Evolutionary conservation across 53 echinoderm and acorn worm species (phyloP).

Genomic region (Paelopatides confundens): DNA sequence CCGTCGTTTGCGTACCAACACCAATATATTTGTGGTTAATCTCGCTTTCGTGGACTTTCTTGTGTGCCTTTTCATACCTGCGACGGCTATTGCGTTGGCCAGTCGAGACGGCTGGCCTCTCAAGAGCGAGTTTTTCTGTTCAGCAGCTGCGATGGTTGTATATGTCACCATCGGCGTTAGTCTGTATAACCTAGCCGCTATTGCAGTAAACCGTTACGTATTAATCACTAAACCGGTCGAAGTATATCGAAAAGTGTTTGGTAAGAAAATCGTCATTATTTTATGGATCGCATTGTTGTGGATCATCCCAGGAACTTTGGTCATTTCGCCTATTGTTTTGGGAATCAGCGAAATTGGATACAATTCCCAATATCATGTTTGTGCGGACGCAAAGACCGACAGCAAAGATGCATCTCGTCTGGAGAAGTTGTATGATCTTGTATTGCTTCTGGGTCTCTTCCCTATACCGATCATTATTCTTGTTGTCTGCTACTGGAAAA

Average conservation of each 20-base stretch:
- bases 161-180: slow-evolving; percentile 43
- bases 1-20: slow-evolving; percentile 36
- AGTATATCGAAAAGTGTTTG: not conserved
- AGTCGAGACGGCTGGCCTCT: not conserved
- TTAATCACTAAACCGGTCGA: slow-evolving; percentile 63
- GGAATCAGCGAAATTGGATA: slow-evolving; percentile 31
- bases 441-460: slow-evolving; percentile 3
- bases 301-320: not conserved
- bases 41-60: slow-evolving; percentile 38
- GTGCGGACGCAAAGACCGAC: not conserved
- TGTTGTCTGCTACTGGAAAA: slow-evolving; percentile 38
- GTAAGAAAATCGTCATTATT: slow-evolving; percentile 17
- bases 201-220: slow-evolving; percentile 64
- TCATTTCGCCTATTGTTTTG: not conserved
- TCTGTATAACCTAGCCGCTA: slow-evolving; percentile 65
- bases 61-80: not conserved
- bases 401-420: not conserved
- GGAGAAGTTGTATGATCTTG: slow-evolving; percentile 34
- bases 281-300: slow-evolving; percentile 18
- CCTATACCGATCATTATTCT: slow-evolving; percentile 31
- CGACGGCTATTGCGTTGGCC: not conserved
- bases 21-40: slow-evolving; percentile 43
- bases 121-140: slow-evolving; percentile 13
- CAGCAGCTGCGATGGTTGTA: not conserved
- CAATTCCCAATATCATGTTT: slow-evolving; percentile 22